Percentiles rank a stretch among this genome's conserved stretches.
These are phyloP conservation scores for Etheostoma cragini DNA, from an alignment of 2,113 vertebrate genomes.

Conservation along the genomic window DNA sequence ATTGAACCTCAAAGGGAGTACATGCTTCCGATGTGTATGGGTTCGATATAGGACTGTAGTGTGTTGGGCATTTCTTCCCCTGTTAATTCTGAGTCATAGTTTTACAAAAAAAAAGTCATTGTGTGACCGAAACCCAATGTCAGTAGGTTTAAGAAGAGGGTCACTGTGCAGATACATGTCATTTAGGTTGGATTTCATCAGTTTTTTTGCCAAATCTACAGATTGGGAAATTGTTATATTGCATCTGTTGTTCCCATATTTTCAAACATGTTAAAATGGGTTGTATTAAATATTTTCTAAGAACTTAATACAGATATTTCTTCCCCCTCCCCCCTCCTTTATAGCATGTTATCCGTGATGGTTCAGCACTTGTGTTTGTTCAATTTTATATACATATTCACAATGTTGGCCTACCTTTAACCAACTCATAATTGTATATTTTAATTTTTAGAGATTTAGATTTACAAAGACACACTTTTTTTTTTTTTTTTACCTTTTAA, in stretches of 20 bases:
- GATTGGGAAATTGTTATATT: neutral
- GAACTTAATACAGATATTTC: neutral
- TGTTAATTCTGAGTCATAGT: neutral
- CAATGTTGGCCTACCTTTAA: too few species aligned
- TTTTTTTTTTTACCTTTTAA: too few species aligned
- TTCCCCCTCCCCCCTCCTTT: neutral
- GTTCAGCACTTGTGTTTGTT: neutral
- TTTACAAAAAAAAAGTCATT: neutral
- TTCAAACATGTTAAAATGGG: constrained; percentile 27
- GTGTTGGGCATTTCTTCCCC: neutral
- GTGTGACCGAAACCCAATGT: neutral
- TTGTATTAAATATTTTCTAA: constrained; percentile 43
- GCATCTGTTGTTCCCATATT: neutral
- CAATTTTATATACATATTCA: too few species aligned
- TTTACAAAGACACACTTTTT: neutral
- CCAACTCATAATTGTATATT: too few species aligned
- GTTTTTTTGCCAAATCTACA: neutral
- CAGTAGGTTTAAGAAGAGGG: neutral
- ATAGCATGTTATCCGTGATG: neutral
- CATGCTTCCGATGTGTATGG: neutral
- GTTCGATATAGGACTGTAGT: neutral
- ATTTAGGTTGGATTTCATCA: neutral
- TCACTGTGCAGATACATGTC: neutral
- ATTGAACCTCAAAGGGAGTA: neutral
- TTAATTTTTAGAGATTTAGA: neutral